Evolutionary conservation across 2,113 vertebrate genomes (phyloP).

Genomic region (Callithrix jacchus): DNA sequence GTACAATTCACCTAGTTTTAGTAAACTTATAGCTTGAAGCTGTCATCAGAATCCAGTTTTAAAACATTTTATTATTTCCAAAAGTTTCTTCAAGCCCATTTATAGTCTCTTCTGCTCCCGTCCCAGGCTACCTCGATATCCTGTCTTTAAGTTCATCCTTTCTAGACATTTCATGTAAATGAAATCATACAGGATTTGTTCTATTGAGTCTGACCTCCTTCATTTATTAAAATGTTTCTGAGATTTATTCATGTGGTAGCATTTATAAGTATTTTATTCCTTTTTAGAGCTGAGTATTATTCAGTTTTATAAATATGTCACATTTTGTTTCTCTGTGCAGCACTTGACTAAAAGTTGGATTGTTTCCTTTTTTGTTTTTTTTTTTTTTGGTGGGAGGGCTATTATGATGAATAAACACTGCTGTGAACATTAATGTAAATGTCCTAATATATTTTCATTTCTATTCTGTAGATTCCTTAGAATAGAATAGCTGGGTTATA

Average conservation of each 20-base stretch:
- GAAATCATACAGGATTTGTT: not conserved
- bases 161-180: not conserved
- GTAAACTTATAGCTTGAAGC: not conserved
- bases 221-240: slow-evolving; percentile 11
- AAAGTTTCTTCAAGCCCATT: not conserved
- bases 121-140: not conserved
- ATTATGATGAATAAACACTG: not conserved
- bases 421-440: not conserved
- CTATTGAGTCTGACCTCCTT: not conserved
- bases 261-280: not conserved
- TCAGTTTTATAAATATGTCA: not conserved
- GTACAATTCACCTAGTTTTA: not conserved
- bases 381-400: too few species aligned
- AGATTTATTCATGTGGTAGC: slow-evolving; percentile 14
- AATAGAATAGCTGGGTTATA: not conserved
- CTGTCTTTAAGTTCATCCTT: not conserved
- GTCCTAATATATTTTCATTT: not conserved
- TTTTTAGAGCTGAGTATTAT: not conserved
- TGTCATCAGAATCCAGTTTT: not conserved
- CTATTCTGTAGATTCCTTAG: not conserved
- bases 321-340: not conserved
- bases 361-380: not conserved
- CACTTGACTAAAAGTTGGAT: not conserved
- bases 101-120: not conserved
- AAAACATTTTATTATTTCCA: not conserved